Evolutionary conservation across 2,113 vertebrate genomes (phyloP).

Genomic region (Porphyrio hochstetteri): DNA sequence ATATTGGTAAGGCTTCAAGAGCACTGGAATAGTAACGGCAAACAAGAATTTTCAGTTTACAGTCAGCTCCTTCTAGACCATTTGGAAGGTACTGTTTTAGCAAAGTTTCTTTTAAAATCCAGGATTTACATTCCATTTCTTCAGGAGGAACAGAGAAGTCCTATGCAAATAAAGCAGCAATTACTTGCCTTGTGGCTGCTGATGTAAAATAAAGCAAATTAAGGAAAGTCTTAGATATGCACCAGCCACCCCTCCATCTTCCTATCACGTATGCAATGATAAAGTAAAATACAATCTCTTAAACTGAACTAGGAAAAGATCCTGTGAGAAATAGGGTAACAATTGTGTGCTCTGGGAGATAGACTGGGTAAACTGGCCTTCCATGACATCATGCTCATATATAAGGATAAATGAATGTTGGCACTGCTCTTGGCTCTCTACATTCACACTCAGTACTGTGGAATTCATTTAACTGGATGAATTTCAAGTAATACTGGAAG

Average conservation of each 20-base stretch:
- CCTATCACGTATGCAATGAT: not conserved
- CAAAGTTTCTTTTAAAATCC: not conserved
- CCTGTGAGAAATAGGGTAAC: not conserved
- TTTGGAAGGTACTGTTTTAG: not conserved
- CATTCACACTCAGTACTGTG: not conserved
- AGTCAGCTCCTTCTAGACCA: not conserved
- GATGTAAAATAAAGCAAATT: not conserved
- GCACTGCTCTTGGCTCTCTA: not conserved
- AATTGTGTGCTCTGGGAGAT: not conserved
- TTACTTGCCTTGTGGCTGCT: not conserved
- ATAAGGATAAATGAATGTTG: slow-evolving; percentile 2
- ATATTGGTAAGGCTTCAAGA: not conserved
- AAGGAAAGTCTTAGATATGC: not conserved
- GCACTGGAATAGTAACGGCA: not conserved
- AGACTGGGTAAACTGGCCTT: not conserved
- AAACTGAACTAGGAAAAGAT: not conserved
- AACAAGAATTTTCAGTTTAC: not conserved
- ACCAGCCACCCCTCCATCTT: not conserved
- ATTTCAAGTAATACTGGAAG: not conserved
- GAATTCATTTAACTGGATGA: slow-evolving; percentile 30
- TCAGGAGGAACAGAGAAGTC: not conserved
- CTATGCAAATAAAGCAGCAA: not conserved
- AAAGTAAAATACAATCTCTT: not conserved
- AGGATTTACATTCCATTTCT: not conserved
- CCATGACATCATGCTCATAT: not conserved